Conservation (phyloP, 2,888 invertebrate species). For the Thalpophila matura region DNA sequence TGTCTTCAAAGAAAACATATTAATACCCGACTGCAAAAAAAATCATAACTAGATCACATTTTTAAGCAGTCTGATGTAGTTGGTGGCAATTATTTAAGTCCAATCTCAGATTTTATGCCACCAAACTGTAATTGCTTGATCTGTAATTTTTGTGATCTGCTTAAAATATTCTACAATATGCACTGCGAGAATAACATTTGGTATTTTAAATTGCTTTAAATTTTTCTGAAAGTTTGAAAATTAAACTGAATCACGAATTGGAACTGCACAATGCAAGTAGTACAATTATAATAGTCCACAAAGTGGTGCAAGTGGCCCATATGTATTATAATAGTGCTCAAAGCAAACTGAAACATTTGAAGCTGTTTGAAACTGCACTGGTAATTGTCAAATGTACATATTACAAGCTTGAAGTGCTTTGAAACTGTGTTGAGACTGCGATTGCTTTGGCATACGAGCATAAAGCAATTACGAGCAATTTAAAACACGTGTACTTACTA, state of each 20-base stretch:
- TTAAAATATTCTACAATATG: neutral
- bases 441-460: constrained; percentile 13
- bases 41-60: too few species aligned
- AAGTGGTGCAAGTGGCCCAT: constrained; percentile 45
- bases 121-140: neutral
- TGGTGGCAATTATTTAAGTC: too few species aligned
- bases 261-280: constrained; percentile 7
- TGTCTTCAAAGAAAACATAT: too few species aligned
- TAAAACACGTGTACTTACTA: neutral
- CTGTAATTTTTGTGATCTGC: neutral
- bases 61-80: too few species aligned
- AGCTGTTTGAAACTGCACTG: constrained; percentile 37
- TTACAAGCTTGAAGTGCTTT: constrained; percentile 31
- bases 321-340: constrained; percentile 35
- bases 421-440: constrained; percentile 23
- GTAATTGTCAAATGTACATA: constrained; percentile 51
- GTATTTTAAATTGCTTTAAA: neutral
- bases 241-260: constrained; percentile 19
- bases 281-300: constrained; percentile 37
- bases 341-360: constrained; percentile 50
- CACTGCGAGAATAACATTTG: neutral
- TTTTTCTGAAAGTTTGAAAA: constrained; percentile 17
- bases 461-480: constrained; percentile 20
- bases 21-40: too few species aligned
- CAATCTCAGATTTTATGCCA: too few species aligned